Percentiles rank a stretch among this genome's conserved stretches.
Evolutionary conservation across 2,888 invertebrate genomes (phyloP).

Genomic region (Venusia cambrica): DNA sequence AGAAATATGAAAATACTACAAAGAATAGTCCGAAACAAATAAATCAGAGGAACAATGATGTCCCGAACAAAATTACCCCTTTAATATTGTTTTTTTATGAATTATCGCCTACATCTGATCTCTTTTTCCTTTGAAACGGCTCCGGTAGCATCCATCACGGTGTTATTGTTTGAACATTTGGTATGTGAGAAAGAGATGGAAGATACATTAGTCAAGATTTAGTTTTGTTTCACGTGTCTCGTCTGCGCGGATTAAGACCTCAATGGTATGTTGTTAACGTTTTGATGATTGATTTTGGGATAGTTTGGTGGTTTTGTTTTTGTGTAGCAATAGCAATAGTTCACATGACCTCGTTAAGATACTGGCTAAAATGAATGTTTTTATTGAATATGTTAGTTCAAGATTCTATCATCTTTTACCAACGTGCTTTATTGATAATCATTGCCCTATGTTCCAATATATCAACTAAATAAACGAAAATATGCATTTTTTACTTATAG

Average conservation of each 20-base stretch:
- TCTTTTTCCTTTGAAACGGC: conserved; percentile 60
- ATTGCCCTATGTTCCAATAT: no score
- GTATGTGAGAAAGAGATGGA: conserved; percentile 41
- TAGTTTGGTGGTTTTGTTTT: conserved; percentile 16
- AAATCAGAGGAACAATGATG: conserved; percentile 56
- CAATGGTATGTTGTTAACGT: conserved; percentile 31
- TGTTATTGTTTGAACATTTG: conserved; percentile 59
- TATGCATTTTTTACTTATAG: no score
- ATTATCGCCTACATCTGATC: conserved; percentile 66
- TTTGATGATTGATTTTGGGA: conserved; percentile 29
- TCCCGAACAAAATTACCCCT: conserved; percentile 53
- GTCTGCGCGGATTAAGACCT: conserved; percentile 56
- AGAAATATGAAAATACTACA: conserved; percentile 32
- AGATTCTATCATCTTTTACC: no score
- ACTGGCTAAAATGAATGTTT: no score
- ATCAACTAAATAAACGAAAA: no score
- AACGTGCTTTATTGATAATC: no score
- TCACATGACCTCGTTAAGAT: conserved; percentile 2
- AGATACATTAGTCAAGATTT: conserved; percentile 59
- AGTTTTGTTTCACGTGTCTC: conserved; percentile 57
- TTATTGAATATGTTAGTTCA: no score
- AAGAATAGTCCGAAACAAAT: conserved; percentile 43
- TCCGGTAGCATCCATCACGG: conserved; percentile 68
- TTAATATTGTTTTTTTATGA: conserved; percentile 69
- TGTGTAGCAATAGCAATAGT: conserved; percentile 3